These are phyloP conservation scores for Coracopsis vasa DNA, from an alignment of 2,113 vertebrate species.

Conservation along the genomic window DNA sequence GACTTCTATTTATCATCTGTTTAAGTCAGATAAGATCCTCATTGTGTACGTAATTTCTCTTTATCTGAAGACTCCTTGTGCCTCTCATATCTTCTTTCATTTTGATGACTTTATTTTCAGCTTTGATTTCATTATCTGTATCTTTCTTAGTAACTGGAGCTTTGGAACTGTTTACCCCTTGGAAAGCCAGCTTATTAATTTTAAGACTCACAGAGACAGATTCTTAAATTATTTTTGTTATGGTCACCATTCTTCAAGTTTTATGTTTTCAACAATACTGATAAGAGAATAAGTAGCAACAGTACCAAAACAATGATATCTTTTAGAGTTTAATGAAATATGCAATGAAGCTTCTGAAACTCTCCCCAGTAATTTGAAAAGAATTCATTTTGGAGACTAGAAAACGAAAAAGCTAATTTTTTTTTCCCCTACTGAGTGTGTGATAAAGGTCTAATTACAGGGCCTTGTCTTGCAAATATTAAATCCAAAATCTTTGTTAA, in stretches of 20 bases:
- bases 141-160: constrained; percentile 54
- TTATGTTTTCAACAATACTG: constrained; percentile 4
- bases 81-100: constrained; percentile 40
- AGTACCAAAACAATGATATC: neutral
- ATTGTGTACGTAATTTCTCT: constrained; percentile 19
- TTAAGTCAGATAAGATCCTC: constrained; percentile 63
- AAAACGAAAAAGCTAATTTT: neutral
- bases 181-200: constrained; percentile 29
- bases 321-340: neutral
- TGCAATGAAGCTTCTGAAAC: neutral
- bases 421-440: neutral
- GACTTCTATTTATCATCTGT: constrained; percentile 48
- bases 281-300: neutral
- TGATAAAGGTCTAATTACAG: neutral
- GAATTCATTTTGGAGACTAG: neutral
- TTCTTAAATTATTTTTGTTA: constrained; percentile 23
- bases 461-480: neutral
- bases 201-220: neutral
- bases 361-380: neutral
- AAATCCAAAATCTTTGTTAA: neutral
- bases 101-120: constrained; percentile 66
- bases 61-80: constrained; percentile 43
- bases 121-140: constrained; percentile 58
- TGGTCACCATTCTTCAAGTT: neutral
- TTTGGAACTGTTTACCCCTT: neutral